Percentiles rank a stretch among this genome's conserved stretches.
Evolutionary conservation across 1,140 invertebrate species (phyloP).

Genomic region (Platyura marginata): DNA sequence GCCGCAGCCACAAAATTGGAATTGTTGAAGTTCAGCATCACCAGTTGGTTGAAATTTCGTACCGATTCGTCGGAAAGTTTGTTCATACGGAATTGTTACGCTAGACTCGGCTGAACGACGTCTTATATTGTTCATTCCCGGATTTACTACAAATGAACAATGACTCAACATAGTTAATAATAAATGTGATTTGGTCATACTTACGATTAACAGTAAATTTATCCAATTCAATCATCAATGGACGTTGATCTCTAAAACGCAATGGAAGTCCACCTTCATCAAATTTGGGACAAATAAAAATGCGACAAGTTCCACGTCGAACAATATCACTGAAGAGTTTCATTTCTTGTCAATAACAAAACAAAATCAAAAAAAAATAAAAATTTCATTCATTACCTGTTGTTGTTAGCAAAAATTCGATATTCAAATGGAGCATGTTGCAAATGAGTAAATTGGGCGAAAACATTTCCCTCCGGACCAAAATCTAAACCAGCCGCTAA

Average conservation of each 20-base stretch:
- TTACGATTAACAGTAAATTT: constrained; percentile 22
- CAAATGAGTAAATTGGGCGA: too few relatives aligned
- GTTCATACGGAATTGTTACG: constrained; percentile 39
- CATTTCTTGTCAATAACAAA: constrained; percentile 2
- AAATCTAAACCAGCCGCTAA: constrained; percentile 28
- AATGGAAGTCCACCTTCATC: constrained; percentile 23
- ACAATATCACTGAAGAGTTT: neutral
- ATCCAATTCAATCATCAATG: constrained; percentile 26
- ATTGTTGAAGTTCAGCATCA: constrained; percentile 24
- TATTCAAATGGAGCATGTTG: constrained; percentile 26
- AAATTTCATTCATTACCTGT: neutral
- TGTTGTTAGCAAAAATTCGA: constrained; percentile 4
- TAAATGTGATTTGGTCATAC: constrained; percentile 25
- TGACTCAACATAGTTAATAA: constrained; percentile 32
- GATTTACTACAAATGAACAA: constrained; percentile 34
- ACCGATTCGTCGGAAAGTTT: constrained; percentile 33
- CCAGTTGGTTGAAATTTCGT: constrained; percentile 25
- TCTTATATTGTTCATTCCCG: constrained; percentile 40
- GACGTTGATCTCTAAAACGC: constrained; percentile 21
- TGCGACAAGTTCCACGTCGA: constrained; percentile 18
- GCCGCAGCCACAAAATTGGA: constrained; percentile 53
- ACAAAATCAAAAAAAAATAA: neutral
- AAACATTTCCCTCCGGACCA: constrained; percentile 29
- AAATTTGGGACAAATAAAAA: constrained; percentile 26
- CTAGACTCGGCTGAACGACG: constrained; percentile 41